Evolutionary conservation across 2,113 vertebrate genomes (phyloP).

Genomic region (Sardina pilchardus): DNA sequence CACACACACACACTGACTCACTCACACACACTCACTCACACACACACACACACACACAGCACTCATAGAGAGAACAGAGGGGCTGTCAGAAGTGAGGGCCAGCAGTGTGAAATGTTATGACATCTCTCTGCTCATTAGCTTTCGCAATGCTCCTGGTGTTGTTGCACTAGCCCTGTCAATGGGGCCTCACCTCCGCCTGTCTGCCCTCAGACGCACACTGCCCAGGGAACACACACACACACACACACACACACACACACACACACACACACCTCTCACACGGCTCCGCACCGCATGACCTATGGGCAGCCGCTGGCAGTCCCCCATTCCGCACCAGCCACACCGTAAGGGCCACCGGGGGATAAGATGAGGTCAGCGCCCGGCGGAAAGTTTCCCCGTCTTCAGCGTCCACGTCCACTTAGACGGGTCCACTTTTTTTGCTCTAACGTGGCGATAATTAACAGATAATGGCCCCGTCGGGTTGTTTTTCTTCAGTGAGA

Average conservation of each 20-base stretch:
- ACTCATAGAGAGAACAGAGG: conserved; percentile 41
- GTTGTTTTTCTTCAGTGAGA: background rate
- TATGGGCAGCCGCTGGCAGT: background rate
- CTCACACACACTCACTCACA: background rate
- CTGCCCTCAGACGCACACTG: conserved; percentile 25
- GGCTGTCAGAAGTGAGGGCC: conserved; percentile 62
- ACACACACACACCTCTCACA: background rate
- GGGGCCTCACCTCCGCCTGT: conserved; percentile 54
- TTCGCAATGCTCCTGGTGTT: conserved; percentile 61
- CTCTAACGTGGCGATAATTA: background rate
- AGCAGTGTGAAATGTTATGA: conserved; percentile 71
- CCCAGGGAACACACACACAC: background rate
- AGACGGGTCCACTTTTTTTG: background rate
- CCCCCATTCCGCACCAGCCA: background rate
- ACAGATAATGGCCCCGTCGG: background rate
- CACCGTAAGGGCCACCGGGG: background rate
- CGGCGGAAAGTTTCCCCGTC: background rate
- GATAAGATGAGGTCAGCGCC: background rate
- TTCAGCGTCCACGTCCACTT: background rate
- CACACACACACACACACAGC: background rate
- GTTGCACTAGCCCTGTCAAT: conserved; percentile 65
- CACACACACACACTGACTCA: background rate
- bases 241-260: conserved; percentile 16
- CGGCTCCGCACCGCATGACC: background rate
- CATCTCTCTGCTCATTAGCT: conserved; percentile 73